phyloP scores from a whole-genome alignment of 1,140 invertebrate species.

The Drosophila virilis region DNA sequence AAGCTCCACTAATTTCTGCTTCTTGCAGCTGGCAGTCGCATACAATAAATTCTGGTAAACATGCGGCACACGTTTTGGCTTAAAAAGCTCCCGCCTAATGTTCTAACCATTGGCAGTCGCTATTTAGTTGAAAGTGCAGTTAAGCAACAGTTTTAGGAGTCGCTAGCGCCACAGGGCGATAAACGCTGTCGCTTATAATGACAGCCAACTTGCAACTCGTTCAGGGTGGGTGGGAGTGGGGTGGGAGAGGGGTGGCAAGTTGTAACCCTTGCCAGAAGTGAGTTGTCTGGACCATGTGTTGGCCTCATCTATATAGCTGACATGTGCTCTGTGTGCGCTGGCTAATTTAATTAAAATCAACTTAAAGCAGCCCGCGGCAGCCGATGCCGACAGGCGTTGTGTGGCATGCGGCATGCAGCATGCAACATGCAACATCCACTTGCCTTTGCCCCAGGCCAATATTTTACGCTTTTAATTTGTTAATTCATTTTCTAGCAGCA shows the following conservation, averaged over 20 bases:
- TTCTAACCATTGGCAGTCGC: not conserved
- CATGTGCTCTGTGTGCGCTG: conserved; percentile 55
- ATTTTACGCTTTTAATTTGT: conserved; percentile 81
- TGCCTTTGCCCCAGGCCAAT: conserved; percentile 57
- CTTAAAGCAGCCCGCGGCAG: conserved; percentile 55
- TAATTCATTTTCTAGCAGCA: conserved; percentile 74
- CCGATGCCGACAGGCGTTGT: conserved; percentile 12
- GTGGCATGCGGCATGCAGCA: conserved; percentile 35
- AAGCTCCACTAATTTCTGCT: no score
- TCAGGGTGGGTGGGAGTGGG: conserved; percentile 1
- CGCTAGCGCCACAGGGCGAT: not conserved
- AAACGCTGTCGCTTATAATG: conserved; percentile 14
- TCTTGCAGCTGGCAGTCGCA: no score
- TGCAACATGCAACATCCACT: conserved; percentile 38
- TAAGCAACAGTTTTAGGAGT: conserved; percentile 7
- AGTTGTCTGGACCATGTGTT: conserved; percentile 22
- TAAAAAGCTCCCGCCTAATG: not conserved
- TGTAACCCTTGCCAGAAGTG: conserved; percentile 5
- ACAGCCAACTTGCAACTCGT: conserved; percentile 6
- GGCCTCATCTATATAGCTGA: conserved; percentile 55
- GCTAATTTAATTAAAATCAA: conserved; percentile 80
- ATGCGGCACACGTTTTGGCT: not conserved
- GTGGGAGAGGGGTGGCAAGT: not conserved
- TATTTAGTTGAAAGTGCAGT: not conserved
- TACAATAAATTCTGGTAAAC: conserved; percentile 3